phyloP scores from a whole-genome alignment of 2,113 vertebrate species.

The human (Homo sapiens) region GRCh38 chr9:3170501-3171000 shows the following conservation, averaged over 20 bases:
- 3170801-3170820: background rate
- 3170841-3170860: background rate
- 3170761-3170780: background rate
- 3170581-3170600: too few species aligned
- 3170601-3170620: background rate
- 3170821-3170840: background rate
- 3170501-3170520: background rate
- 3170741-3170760: background rate
- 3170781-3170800: background rate
- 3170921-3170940: background rate
- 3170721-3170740: background rate
- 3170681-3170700: background rate
- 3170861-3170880: background rate
- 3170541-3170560: background rate
- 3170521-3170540: background rate
- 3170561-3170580: background rate
- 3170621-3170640: background rate
- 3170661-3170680: conserved; percentile 36
- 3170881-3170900: background rate
- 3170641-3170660: background rate
- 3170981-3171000: background rate
- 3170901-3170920: background rate
- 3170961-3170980: background rate
- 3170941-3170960: background rate
- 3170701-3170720: background rate